phyloP scores from a whole-genome alignment of 2,113 vertebrate species.

The Scartelaos histophorus region DNA sequence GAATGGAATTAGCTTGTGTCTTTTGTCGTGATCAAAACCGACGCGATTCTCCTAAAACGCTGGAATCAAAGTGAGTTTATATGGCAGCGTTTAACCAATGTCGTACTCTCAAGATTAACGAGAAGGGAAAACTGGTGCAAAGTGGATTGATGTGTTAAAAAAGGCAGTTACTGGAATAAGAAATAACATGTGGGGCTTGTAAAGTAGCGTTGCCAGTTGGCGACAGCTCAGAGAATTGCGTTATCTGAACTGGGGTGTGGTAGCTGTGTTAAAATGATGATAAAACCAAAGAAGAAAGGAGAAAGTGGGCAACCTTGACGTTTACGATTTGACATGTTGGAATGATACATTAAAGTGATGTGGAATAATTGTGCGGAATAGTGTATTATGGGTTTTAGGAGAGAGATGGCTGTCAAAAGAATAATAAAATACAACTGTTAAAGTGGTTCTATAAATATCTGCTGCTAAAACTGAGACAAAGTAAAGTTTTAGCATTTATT shows the following conservation, averaged over 20 bases:
- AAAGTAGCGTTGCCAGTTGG: slow-evolving; percentile 68
- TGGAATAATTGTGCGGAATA: no score
- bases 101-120: slow-evolving; percentile 61
- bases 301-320: not conserved
- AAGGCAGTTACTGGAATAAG: slow-evolving; percentile 52
- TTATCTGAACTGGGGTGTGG: slow-evolving; percentile 60
- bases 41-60: slow-evolving; percentile 40
- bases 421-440: no score
- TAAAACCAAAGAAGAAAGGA: not conserved
- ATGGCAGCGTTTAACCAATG: slow-evolving; percentile 41
- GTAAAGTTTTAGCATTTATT: no score
- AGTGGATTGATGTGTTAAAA: slow-evolving; percentile 56
- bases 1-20: slow-evolving; percentile 27
- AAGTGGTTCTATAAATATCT: no score
- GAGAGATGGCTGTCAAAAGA: no score
- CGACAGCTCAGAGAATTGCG: slow-evolving; percentile 49
- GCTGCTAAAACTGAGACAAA: no score
- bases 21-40: slow-evolving; percentile 46
- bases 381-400: no score
- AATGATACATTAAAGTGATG: no score
- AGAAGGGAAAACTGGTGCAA: slow-evolving; percentile 43
- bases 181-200: slow-evolving; percentile 65
- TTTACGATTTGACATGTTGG: not conserved
- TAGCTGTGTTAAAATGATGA: slow-evolving; percentile 20
- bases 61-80: slow-evolving; percentile 39